Evolutionary conservation across 2,113 vertebrate species (phyloP), one percentile per base, ranked within the genome.

Genomic region (Butorides virescens): DNA sequence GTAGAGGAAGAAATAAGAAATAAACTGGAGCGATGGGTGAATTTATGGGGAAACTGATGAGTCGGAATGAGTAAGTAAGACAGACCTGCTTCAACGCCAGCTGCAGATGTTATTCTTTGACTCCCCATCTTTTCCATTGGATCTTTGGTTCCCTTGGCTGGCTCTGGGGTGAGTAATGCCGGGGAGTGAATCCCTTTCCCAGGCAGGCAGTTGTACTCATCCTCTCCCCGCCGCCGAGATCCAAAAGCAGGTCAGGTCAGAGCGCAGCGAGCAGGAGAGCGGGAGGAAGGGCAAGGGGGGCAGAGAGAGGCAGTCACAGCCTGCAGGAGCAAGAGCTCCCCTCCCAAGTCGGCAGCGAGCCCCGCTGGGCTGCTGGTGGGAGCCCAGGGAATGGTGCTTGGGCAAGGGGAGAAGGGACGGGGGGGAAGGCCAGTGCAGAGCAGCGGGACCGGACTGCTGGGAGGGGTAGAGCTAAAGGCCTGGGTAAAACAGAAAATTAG

Each of bases 101-200:
- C 29, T 91, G 70, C 73, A 94, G 52, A 75, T 84, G 56, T 77
- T 89, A 29, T 70, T 93, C 80, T 91, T 81, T 82, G 66, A 93
- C 65, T 76, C 77, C 25, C 29, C 22, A 85, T 14, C 13, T 78
- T 92, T 91, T 92, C 25, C 12, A 0, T 3, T 62, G 39, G 71
- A 39, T 68, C 11, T 89, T 71, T 74, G 47, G 26, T 74, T 90
- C 29, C 27, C 34, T 81, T 91, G 70, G 53, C 76, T 97, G 62
- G 10, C 58, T 93, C 27, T 62, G 53, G 22, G 19, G 4, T 92
- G 74, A 92, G 49, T 89, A 92, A 92, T 82, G 49, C 26, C 0
- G 3, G 47, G 65, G 53, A 75, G 65, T 89, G 62, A 95, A 91
- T 65, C n/a, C 11, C 4, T 49, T 9, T 77, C 36, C 39, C 39